Conservation (phyloP, 2,888 invertebrate genomes). For the Drosophila robusta region DNA sequence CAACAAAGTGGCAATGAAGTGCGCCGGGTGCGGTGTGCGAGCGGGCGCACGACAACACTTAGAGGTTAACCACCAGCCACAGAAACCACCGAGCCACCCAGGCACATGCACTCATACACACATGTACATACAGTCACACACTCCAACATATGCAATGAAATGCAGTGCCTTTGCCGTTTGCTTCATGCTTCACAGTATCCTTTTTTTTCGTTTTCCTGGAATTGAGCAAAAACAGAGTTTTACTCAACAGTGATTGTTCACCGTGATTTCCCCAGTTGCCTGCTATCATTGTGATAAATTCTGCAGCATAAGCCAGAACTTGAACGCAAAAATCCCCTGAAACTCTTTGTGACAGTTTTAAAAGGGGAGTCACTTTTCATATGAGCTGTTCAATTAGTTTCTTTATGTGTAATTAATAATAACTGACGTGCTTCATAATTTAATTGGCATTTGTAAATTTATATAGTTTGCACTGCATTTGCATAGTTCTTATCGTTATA, state of each 20-base stretch:
- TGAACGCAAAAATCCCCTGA: neutral
- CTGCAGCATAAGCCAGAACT: neutral
- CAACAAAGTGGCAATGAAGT: slow-evolving; percentile 58
- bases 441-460: too few species aligned
- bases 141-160: slow-evolving; percentile 9
- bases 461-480: too few species aligned
- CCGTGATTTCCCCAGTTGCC: slow-evolving; percentile 48
- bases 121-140: slow-evolving; percentile 5
- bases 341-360: neutral
- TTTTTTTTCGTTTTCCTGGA: slow-evolving; percentile 18
- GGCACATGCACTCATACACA: slow-evolving; percentile 7
- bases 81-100: slow-evolving; percentile 40
- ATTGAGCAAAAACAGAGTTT: slow-evolving; percentile 18
- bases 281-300: slow-evolving; percentile 7
- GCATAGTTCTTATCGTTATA: too few species aligned
- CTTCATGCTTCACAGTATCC: slow-evolving; percentile 55
- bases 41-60: slow-evolving; percentile 65
- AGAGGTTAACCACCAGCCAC: slow-evolving; percentile 70
- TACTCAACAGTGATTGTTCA: slow-evolving; percentile 35
- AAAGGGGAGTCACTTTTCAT: neutral
- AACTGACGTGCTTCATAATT: neutral
- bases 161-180: slow-evolving; percentile 29
- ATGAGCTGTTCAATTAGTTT: neutral
- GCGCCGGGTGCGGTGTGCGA: slow-evolving; percentile 23
- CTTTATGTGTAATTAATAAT: neutral